Base-by-base conservation (phyloP, 2,113 vertebrate genomes). In the Zosterops borbonicus region DNA sequence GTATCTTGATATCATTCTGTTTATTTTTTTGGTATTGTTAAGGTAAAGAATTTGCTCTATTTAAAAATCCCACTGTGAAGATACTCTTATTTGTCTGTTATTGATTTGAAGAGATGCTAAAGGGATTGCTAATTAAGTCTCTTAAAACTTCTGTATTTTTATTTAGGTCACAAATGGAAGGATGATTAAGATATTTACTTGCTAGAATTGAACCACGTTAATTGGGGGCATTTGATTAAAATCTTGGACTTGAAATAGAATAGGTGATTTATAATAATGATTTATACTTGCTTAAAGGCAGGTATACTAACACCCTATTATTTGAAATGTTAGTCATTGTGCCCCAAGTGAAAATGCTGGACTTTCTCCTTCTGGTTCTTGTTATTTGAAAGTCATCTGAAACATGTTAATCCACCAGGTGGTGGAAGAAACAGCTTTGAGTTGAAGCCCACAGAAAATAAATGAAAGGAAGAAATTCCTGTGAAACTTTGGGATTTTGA, bases 1-100 rank as follows among this genome's bases (percentile, higher is more conserved):
- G 0, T 68, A 27, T 44, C 13, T 58, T 62, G 25, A 65, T 62
- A 46, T 28, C 9, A 10, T 82, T 87, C 2, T 4, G 0, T 4
- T 28, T 25, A 4, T 60, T 33, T 59, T 44, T 44, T 33, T 52
- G 13, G 19, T 56, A 63, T 81, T 50, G 2, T 17, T 55, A 82
- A 29, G 5, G 31, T 64, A 24, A 65, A 44, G 11, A 10, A 33
- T 42, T 89, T 74, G 1, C 14, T 70, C 3, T 31, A 2, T 60
- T 91, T 67, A n/a, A 8, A 62, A 74, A 69, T 69, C 7, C 2
- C 13, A 42, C 28, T 64, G 14, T n/a, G 44, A 42, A 55, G 14
- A 13, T n/a, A 35, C 5, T 14, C 6, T 14, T 58, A 11, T 33
- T n/a, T 90, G 8, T 53, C 13, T 74, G 4, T 46, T 62, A n/a